Evolutionary conservation across 2,113 vertebrate species (phyloP).

Genomic region (Aptenodytes forsteri): DNA sequence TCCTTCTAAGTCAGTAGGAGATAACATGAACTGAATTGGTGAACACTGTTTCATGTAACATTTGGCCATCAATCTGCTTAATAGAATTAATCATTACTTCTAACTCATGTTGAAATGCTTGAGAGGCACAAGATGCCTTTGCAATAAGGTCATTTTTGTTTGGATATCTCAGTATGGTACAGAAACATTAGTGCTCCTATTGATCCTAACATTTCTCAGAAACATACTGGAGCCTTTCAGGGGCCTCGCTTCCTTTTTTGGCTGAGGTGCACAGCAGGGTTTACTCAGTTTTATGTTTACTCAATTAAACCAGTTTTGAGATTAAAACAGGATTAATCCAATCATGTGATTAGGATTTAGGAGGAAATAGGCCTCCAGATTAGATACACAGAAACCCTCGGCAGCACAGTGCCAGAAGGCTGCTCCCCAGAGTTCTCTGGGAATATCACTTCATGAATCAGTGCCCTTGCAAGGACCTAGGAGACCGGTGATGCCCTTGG

Average conservation of each 20-base stretch:
- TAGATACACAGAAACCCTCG: neutral
- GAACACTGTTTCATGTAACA: neutral
- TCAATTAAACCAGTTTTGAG: neutral
- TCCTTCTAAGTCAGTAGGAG: neutral
- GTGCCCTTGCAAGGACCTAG: neutral
- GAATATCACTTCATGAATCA: neutral
- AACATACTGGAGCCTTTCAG: neutral
- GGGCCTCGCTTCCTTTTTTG: neutral
- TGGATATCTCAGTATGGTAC: neutral
- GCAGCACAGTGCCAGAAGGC: neutral
- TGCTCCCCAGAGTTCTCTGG: neutral
- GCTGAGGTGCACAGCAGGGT: neutral
- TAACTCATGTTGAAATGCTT: neutral
- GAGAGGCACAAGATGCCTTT: neutral
- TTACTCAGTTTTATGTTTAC: neutral
- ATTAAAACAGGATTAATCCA: constrained; percentile 14
- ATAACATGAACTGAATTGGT: neutral
- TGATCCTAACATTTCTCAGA: neutral
- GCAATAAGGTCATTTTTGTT: neutral
- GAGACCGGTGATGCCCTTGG: neutral
- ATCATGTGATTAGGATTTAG: constrained; percentile 1
- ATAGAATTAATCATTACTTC: neutral
- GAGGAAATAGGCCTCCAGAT: neutral
- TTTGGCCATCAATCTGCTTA: neutral
- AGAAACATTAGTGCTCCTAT: neutral